phyloP scores from a whole-genome alignment of 2,113 vertebrate species.

The Naja naja region DNA sequence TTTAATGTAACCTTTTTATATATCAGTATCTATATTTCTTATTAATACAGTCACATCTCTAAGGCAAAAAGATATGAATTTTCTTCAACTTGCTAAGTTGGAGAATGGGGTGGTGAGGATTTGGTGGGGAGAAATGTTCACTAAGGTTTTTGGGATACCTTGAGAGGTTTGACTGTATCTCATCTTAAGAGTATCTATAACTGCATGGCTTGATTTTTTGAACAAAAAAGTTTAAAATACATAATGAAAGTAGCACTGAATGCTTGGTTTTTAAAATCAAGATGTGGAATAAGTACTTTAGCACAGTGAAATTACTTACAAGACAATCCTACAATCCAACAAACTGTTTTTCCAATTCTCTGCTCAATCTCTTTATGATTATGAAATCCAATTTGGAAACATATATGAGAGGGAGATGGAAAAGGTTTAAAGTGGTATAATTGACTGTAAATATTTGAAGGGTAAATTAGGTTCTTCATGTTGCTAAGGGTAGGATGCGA shows the following conservation, averaged over 20 bases:
- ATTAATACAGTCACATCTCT: constrained; percentile 70
- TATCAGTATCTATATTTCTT: constrained; percentile 41
- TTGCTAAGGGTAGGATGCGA: neutral
- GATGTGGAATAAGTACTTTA: constrained; percentile 5
- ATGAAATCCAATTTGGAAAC: neutral
- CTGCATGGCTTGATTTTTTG: constrained; percentile 37
- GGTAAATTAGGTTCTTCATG: neutral
- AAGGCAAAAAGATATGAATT: constrained; percentile 47
- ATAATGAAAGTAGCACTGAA: neutral
- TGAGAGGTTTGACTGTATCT: constrained; percentile 58
- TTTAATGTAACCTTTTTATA: constrained; percentile 73
- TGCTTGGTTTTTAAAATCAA: neutral
- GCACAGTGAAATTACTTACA: neutral
- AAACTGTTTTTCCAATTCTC: neutral
- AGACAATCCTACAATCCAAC: constrained; percentile 26
- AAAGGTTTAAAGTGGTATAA: neutral
- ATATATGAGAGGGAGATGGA: neutral
- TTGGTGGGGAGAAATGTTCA: neutral
- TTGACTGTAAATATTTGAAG: neutral
- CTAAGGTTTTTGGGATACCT: constrained; percentile 5
- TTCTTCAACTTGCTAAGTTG: constrained; percentile 26
- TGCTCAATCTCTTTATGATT: neutral
- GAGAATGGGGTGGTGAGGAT: constrained; percentile 8
- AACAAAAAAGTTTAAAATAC: constrained; percentile 22
- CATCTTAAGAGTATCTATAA: neutral